Evolutionary conservation across 2,888 invertebrate species (phyloP).

Genomic region (Eustalomyia histrio): DNA sequence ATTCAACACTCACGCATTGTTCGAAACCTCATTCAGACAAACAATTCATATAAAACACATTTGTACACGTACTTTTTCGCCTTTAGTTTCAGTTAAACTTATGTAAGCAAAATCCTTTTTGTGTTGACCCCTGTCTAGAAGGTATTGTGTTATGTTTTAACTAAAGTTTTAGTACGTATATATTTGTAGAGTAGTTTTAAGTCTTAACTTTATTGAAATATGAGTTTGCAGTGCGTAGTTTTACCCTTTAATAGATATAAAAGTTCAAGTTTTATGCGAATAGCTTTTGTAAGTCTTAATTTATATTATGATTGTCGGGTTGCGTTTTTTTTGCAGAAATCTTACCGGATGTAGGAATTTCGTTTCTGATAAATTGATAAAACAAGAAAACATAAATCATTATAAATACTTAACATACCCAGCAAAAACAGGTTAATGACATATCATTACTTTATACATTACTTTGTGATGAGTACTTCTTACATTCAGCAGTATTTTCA

Average conservation of each 20-base stretch:
- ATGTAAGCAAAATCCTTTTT: constrained; percentile 42
- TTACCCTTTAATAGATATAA: not conserved
- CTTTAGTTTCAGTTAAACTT: constrained; percentile 19
- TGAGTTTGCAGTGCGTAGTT: constrained; percentile 20
- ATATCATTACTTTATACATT: no score
- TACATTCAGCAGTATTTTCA: no score
- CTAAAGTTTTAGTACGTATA: not conserved
- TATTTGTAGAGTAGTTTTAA: not conserved
- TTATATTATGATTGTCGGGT: not conserved
- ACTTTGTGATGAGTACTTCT: no score
- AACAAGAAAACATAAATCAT: no score
- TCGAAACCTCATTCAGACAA: not conserved
- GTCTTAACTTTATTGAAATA: constrained; percentile 37
- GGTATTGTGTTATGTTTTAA: not conserved
- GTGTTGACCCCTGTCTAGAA: constrained; percentile 25
- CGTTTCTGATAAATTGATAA: no score
- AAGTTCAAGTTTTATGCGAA: not conserved
- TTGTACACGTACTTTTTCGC: not conserved
- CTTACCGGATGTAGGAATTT: not conserved
- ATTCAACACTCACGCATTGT: constrained; percentile 19
- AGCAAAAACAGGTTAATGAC: no score
- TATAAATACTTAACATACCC: no score
- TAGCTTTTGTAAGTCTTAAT: not conserved
- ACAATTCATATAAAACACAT: not conserved
- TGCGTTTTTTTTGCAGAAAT: not conserved